These are phyloP conservation scores for Scaptodrosophila lebanonensis DNA, from an alignment of 1,140 invertebrate species.

Conservation along the genomic window DNA sequence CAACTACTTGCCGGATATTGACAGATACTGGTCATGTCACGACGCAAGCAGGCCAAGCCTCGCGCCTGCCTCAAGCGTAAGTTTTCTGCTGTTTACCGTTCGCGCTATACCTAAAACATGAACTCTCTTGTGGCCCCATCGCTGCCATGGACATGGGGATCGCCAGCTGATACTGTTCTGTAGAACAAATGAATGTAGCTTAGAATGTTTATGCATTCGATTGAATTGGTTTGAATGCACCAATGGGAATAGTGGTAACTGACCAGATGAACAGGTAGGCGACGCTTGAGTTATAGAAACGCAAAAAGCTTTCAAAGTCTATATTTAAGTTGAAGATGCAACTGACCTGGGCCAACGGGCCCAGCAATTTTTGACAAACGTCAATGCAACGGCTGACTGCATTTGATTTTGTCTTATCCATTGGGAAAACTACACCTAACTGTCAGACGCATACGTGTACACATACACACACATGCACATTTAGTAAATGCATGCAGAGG, in stretches of 20 bases:
- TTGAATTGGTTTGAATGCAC: constrained; percentile 4
- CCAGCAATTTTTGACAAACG: constrained; percentile 3
- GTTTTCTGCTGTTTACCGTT: constrained; percentile 19
- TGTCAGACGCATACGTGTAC: constrained; percentile 30
- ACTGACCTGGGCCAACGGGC: neutral
- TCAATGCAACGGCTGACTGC: constrained; percentile 20
- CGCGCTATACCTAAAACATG: constrained; percentile 1
- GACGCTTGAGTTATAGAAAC: neutral
- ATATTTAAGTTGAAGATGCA: too few species aligned
- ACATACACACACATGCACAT: constrained; percentile 1
- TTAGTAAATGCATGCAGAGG: neutral
- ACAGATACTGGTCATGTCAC: constrained; percentile 54
- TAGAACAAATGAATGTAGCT: too few species aligned
- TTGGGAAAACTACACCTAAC: constrained; percentile 56
- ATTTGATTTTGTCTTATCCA: constrained; percentile 40
- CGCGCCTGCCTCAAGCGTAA: constrained; percentile 75
- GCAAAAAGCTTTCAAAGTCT: too few species aligned
- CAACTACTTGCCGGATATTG: neutral
- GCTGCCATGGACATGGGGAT: constrained; percentile 34
- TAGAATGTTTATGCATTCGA: neutral
- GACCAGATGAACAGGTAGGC: too few species aligned
- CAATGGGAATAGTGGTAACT: too few species aligned
- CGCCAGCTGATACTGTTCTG: too few species aligned
- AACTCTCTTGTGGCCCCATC: constrained; percentile 24
- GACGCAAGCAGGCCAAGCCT: constrained; percentile 74